Percentiles rank a stretch among this genome's conserved stretches.
These are phyloP conservation scores for Danio albolineatus DNA, from an alignment of 2,797 vertebrate species.

Conservation along the genomic window DNA sequence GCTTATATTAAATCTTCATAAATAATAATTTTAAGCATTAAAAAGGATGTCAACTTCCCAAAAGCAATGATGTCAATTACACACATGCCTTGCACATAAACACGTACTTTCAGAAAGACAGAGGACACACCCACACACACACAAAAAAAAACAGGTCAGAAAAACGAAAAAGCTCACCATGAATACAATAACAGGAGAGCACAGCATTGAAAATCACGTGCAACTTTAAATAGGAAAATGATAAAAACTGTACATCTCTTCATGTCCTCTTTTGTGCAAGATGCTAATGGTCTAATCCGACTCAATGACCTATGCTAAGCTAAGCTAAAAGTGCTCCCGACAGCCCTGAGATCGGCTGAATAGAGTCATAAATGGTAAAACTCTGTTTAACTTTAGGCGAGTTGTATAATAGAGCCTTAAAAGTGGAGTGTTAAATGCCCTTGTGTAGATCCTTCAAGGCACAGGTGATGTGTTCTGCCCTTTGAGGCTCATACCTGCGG, in stretches of 20 bases:
- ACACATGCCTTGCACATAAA: not conserved
- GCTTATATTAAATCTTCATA: not conserved
- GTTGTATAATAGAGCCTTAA: no score
- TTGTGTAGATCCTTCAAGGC: conserved; percentile 26
- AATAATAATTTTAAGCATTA: not conserved
- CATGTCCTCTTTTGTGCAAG: no score
- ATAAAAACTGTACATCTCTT: no score
- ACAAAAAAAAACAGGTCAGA: not conserved
- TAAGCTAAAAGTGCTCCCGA: no score
- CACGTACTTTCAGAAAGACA: not conserved
- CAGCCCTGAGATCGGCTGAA: no score
- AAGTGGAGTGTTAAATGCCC: not conserved
- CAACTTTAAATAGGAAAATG: not conserved
- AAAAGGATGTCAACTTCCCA: not conserved
- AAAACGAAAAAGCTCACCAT: not conserved
- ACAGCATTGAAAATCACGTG: conserved; percentile 6
- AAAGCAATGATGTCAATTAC: not conserved
- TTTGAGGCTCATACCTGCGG: conserved; percentile 6
- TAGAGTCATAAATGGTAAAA: no score
- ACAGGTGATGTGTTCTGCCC: conserved; percentile 10
- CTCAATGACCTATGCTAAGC: no score
- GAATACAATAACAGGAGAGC: not conserved
- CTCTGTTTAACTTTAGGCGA: no score
- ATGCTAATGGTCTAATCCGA: no score
- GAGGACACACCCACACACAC: not conserved